Evolutionary conservation across 2,888 invertebrate genomes (phyloP).

Genomic region (Cheilosia vernalis): DNA sequence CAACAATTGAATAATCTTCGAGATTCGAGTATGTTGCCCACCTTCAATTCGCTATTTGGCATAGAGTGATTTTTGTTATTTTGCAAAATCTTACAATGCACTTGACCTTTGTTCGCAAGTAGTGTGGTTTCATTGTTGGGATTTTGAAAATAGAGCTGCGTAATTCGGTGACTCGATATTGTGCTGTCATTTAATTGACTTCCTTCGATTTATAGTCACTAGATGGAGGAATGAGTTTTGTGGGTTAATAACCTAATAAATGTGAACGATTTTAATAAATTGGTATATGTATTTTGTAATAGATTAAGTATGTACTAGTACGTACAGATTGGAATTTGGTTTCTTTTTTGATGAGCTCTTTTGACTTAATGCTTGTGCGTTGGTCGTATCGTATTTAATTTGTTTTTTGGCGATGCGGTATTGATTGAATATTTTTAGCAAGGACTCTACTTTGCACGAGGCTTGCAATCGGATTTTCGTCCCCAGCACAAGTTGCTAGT

Average conservation of each 20-base stretch:
- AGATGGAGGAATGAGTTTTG: neutral
- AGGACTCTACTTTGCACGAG: too few relatives aligned
- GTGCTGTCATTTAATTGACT: neutral
- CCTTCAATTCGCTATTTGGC: neutral
- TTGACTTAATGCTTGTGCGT: too few relatives aligned
- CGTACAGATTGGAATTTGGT: too few relatives aligned
- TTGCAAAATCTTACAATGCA: neutral
- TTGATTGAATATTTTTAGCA: too few relatives aligned
- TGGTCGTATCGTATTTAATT: too few relatives aligned
- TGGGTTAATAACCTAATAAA: conserved; percentile 1
- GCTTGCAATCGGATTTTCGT: too few relatives aligned
- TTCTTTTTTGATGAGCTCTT: too few relatives aligned
- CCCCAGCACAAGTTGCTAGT: too few relatives aligned
- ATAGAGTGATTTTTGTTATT: neutral
- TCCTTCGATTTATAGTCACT: neutral
- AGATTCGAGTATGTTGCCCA: neutral
- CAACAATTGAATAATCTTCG: conserved; percentile 1
- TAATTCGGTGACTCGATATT: neutral
- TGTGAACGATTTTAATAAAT: neutral
- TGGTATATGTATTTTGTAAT: too few relatives aligned
- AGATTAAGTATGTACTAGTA: too few relatives aligned
- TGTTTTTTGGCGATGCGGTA: too few relatives aligned
- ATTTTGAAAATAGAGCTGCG: neutral
- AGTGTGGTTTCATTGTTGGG: neutral
- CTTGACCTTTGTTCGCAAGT: neutral